Evolutionary conservation across 2,797 vertebrate genomes (phyloP).

Genomic region (Sebastes oblongus): DNA sequence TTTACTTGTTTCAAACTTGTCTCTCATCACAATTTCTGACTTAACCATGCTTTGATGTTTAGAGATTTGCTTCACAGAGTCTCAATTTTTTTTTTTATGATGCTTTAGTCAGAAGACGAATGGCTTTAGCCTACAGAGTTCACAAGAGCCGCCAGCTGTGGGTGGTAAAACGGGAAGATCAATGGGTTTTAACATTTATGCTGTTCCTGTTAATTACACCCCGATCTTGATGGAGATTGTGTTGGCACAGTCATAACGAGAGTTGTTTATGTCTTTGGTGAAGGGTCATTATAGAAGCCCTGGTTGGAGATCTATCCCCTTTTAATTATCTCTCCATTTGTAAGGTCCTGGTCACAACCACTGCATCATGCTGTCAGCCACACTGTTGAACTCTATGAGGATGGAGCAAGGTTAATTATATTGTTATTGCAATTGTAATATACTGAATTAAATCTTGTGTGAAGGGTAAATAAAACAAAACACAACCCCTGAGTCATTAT

Average conservation of each 20-base stretch:
- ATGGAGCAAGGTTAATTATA: slow-evolving; percentile 53
- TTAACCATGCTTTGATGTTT: not conserved
- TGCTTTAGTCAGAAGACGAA: slow-evolving; percentile 27
- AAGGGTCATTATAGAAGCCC: slow-evolving; percentile 50
- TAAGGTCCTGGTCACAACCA: slow-evolving; percentile 42
- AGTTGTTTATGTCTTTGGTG: slow-evolving; percentile 63
- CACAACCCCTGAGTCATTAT: not conserved
- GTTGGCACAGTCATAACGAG: slow-evolving; percentile 48
- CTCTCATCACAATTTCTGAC: not conserved
- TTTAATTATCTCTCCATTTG: slow-evolving; percentile 66
- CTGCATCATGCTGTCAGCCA: slow-evolving; percentile 42
- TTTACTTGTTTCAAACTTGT: not conserved
- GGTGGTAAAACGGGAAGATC: slow-evolving; percentile 41
- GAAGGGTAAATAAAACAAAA: slow-evolving; percentile 14
- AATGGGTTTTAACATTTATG: slow-evolving; percentile 50
- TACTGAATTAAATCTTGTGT: slow-evolving; percentile 14
- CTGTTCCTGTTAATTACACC: slow-evolving; percentile 47
- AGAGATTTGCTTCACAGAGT: not conserved
- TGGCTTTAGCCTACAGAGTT: slow-evolving; percentile 15
- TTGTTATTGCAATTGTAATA: slow-evolving; percentile 32
- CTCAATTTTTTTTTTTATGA: not conserved
- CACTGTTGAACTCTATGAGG: slow-evolving; percentile 47
- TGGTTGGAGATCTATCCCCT: slow-evolving; percentile 47
- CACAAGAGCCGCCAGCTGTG: slow-evolving; percentile 28
- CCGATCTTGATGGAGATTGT: slow-evolving; percentile 37